These are phyloP conservation scores for Scortum barcoo DNA, from an alignment of 2,113 vertebrate species.

Conservation along the genomic window DNA sequence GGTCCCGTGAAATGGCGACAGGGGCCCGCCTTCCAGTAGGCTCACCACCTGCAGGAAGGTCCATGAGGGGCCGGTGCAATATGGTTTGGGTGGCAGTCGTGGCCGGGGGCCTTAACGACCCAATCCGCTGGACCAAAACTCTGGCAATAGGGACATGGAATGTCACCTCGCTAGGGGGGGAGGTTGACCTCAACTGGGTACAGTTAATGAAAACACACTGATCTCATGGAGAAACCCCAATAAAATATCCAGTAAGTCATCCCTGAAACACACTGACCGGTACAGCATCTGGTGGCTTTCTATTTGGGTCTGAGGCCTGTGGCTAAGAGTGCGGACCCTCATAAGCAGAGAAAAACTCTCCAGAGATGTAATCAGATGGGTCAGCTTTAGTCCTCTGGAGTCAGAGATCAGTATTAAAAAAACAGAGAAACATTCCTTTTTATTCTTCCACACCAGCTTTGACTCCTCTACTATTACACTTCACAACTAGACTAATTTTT, in stretches of 20 bases:
- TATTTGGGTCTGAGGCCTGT: constrained; percentile 70
- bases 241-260: constrained; percentile 3
- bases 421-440: constrained; percentile 19
- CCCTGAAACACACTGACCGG: constrained; percentile 24
- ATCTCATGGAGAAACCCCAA: constrained; percentile 14
- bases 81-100: too few relatives aligned
- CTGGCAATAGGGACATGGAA: too few relatives aligned
- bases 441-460: constrained; percentile 1
- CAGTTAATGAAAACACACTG: constrained; percentile 5
- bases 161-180: too few relatives aligned
- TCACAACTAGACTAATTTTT: background rate
- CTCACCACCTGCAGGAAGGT: too few relatives aligned
- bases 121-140: too few relatives aligned
- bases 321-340: constrained; percentile 76
- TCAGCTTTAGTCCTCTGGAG: constrained; percentile 15
- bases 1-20: too few relatives aligned
- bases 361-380: constrained; percentile 59
- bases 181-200: too few relatives aligned
- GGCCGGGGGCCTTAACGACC: too few relatives aligned
- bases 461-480: background rate
- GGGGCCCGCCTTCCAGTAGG: too few relatives aligned
- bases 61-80: too few relatives aligned
- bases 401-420: background rate
- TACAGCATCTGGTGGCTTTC: constrained; percentile 57
- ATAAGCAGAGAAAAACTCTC: constrained; percentile 59